These are phyloP conservation scores for Protonemura montana DNA, from an alignment of 2,888 invertebrate genomes.

Conservation along the genomic window DNA sequence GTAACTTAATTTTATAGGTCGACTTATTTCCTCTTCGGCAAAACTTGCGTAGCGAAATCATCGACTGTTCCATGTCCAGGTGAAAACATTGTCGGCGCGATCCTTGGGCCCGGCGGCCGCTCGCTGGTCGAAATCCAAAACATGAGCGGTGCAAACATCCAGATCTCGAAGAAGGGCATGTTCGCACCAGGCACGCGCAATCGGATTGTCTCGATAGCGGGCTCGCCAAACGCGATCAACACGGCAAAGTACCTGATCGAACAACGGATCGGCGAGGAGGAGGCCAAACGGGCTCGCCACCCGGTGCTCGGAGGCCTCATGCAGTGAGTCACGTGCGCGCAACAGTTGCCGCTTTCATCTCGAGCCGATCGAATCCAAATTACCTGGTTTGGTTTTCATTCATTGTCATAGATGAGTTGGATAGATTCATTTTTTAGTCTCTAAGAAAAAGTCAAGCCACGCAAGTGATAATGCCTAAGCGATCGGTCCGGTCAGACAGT, in stretches of 20 bases:
- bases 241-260: constrained; percentile 95
- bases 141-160: constrained; percentile 95
- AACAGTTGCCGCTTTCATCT: neutral
- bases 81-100: constrained; percentile 95
- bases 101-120: constrained; percentile 95
- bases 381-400: neutral
- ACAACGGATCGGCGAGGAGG: constrained; percentile 95
- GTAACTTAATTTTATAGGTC: too few species aligned
- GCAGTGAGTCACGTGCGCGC: constrained; percentile 37
- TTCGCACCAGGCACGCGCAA: constrained; percentile 97
- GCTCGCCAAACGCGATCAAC: constrained; percentile 85
- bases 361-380: neutral
- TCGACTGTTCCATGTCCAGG: neutral
- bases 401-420: neutral
- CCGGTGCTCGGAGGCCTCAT: constrained; percentile 55
- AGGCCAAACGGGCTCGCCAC: constrained; percentile 92
- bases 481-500: neutral
- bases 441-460: neutral
- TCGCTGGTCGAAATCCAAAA: constrained; percentile 97
- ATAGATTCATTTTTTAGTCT: neutral
- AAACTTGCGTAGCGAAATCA: neutral
- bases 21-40: too few species aligned
- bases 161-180: constrained; percentile 98
- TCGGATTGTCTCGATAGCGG: constrained; percentile 95
- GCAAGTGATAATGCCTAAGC: constrained; percentile 2